Conservation (phyloP, 2,797 vertebrate species). For the Hemitrygon akajei region DNA sequence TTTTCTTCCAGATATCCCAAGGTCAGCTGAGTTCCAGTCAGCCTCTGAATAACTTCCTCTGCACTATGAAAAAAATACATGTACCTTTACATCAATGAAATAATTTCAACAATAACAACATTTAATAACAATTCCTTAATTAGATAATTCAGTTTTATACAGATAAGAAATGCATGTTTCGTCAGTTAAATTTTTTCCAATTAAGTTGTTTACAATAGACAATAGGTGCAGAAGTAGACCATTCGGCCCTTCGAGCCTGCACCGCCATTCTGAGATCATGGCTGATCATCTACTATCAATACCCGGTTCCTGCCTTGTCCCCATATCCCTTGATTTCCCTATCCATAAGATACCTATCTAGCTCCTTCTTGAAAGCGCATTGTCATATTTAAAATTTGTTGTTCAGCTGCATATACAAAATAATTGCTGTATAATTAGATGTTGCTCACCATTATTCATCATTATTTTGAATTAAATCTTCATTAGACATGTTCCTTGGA, state of each 20-base stretch:
- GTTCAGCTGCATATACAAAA: not conserved
- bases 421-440: not conserved
- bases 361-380: no score
- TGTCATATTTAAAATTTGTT: not conserved
- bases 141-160: not conserved
- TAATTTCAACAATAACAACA: no score
- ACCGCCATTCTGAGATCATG: no score
- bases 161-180: not conserved
- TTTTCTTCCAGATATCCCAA: constrained; percentile 85
- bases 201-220: not conserved
- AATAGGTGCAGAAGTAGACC: no score
- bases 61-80: constrained; percentile 58
- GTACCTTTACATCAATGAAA: not conserved
- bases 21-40: constrained; percentile 76
- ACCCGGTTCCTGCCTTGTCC: no score
- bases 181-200: not conserved
- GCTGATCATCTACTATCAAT: no score
- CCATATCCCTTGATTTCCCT: no score
- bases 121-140: not conserved
- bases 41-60: constrained; percentile 82
- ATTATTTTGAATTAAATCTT: not conserved
- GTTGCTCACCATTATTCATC: not conserved
- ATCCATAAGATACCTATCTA: no score
- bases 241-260: no score
- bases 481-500: not conserved